A percentile compares a stretch with the other conserved stretches of the same genome.
These are phyloP conservation scores for Melanotaenia maccullochi DNA, from an alignment of 2,797 vertebrate species.

Conservation along the genomic window DNA sequence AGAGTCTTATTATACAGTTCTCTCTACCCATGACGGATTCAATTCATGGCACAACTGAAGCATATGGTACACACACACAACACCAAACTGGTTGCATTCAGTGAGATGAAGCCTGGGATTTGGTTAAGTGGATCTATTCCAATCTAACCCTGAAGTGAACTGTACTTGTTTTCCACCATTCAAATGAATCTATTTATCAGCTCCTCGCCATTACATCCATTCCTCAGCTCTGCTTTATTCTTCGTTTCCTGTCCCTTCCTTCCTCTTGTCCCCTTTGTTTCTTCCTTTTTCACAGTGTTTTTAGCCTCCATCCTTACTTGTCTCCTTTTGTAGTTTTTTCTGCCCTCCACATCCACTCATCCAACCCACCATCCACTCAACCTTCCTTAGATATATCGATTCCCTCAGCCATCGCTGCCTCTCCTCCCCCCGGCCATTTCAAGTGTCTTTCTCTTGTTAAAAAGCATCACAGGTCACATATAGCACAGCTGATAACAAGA, in stretches of 20 bases:
- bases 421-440: slow-evolving; percentile 31
- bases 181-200: slow-evolving; percentile 39
- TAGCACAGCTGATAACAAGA: slow-evolving; percentile 35
- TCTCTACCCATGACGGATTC: slow-evolving; percentile 33
- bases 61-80: slow-evolving; percentile 7
- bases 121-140: slow-evolving; percentile 66
- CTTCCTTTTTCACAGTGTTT: slow-evolving; percentile 54
- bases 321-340: slow-evolving; percentile 7
- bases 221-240: slow-evolving; percentile 25
- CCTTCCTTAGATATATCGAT: slow-evolving; percentile 60
- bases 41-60: slow-evolving; percentile 43
- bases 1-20: slow-evolving; percentile 12
- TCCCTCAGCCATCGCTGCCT: slow-evolving; percentile 30
- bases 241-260: slow-evolving; percentile 11
- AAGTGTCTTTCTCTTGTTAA: slow-evolving; percentile 58
- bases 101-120: slow-evolving; percentile 70
- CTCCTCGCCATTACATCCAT: slow-evolving; percentile 27
- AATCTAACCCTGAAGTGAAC: slow-evolving; percentile 66
- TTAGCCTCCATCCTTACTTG: slow-evolving; percentile 33
- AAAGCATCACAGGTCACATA: slow-evolving; percentile 53
- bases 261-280: slow-evolving; percentile 21
- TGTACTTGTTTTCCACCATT: slow-evolving; percentile 62
- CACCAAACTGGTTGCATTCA: slow-evolving; percentile 56
- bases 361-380: slow-evolving; percentile 44
- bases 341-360: slow-evolving; percentile 32